phyloP scores from a whole-genome alignment of 2,113 vertebrate genomes.

The Coryphaenoides rupestris region DNA sequence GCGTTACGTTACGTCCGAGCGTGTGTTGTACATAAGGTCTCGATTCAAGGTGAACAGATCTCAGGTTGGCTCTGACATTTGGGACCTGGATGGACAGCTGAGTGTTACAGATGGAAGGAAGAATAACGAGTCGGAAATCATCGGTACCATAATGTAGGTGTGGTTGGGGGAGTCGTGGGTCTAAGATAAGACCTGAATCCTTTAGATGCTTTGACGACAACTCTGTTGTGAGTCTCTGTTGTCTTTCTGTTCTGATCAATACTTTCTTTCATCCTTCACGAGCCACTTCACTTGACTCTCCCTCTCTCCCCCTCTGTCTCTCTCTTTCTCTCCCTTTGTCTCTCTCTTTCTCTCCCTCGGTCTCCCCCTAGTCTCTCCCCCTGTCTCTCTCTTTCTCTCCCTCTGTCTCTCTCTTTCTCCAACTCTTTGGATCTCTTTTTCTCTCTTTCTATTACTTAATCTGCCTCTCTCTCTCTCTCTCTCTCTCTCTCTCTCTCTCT shows the following conservation, averaged over 20 bases:
- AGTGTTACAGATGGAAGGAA: too few species aligned
- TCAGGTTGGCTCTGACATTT: too few species aligned
- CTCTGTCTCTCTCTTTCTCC: constrained; percentile 1
- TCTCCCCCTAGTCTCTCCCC: not conserved
- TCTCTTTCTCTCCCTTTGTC: not conserved
- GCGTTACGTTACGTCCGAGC: too few species aligned
- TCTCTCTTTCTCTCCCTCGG: not conserved
- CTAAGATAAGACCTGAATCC: not conserved
- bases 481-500: too few species aligned
- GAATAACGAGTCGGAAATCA: too few species aligned
- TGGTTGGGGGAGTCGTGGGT: not conserved
- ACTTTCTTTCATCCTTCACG: too few species aligned
- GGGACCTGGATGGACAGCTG: too few species aligned
- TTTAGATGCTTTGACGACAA: not conserved
- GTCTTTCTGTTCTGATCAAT: constrained; percentile 39
- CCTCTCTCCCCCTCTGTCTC: constrained; percentile 2
- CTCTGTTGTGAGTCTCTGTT: not conserved
- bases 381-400: constrained; percentile 14
- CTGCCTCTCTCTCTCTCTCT: constrained; percentile 19
- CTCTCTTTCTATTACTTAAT: not conserved
- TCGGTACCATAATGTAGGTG: too few species aligned
- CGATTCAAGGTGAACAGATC: too few species aligned
- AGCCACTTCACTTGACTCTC: too few species aligned
- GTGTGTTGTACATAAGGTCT: too few species aligned
- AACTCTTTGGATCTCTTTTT: not conserved